Evolutionary conservation across 2,113 vertebrate genomes (phyloP), one percentile per base, ranked within the genome.

Genomic region (Passerina amoena): DNA sequence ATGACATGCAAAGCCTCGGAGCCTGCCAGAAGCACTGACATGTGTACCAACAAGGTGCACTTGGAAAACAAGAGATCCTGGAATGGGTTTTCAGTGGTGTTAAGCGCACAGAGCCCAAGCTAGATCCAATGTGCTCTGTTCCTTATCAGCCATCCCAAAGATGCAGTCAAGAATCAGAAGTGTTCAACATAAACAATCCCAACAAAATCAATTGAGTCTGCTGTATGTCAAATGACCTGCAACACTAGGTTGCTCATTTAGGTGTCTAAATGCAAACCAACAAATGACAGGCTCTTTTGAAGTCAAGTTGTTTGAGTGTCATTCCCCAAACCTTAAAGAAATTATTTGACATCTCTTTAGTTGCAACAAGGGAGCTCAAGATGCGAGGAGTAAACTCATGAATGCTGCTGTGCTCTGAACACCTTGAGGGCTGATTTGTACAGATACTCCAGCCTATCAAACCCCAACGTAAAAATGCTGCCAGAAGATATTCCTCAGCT

Each of bases 221-320:
- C 48, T 72, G 51, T 53, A 71, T 44, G 65, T 24, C 0, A 0
- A 76, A 68, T 31, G 56, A 69, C 56, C 38, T 78, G 80, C 60
- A 71, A 42, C 10, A 70, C 20, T 5, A 40, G 28, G 25, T 60
- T 81, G 44, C n/a, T 90, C 71, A 71, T 51, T 85, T 83, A 83
- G 47, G 45, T 73, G 64, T 33, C 72, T 47, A 75, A 92, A 73
- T 23, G n/a, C 33, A 94, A 86, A 68, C n/a, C 76, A 76, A n/a
- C 54, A 73, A 53, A 57, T 61, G 51, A 81, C 44, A 72, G 10
- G 20, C 12, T 86, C 81, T 64, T 92, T 28, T 75, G 80, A 91
- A 94, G 91, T 33, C 0, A 0, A 94, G 38, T 27, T 22, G 42
- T 85, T 63, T 28, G 10, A 54, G 28, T 63, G 40, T 59, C 40